Evolutionary conservation across 1,140 invertebrate species (phyloP), one percentile per base, ranked within the genome.

Genomic region (Phenacoccus solenopsis): DNA sequence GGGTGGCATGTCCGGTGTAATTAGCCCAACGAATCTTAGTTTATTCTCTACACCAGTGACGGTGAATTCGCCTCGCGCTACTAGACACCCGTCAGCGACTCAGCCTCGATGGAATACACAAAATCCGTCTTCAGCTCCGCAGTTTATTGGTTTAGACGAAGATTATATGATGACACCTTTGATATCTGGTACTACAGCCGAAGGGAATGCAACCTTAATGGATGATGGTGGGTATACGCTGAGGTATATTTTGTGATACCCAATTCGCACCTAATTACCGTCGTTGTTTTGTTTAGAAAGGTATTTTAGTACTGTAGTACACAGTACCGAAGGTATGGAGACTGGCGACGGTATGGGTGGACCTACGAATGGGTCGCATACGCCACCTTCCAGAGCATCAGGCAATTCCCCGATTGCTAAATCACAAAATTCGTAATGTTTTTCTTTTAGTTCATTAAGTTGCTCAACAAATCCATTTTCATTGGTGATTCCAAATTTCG

Each of bases 161-260:
- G 94, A 97, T 79, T 96, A 96, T 80, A 91, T 95, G 86, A 87
- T 89, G 81, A 87, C 89, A 57, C 87, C 90, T 75, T 83, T 91
- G 74, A 82, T 85, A 70, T 79, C 86, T 74, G 79, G 74, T 13
- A 74, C 74, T 24, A 73, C 68, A 59, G 69, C 72, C 32, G 70
- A 72, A 22, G 57, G 22, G 7, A 56, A 32, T 27, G 67, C 22
- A 22, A 69, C 73, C 27, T 72, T 76, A 4, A 76, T 76, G 32
- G 76, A 76, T 72, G 76, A 76, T 70, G 76, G 74, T 75, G 72
- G 67, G 69, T 64, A 68, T 21, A 35, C 69, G n/a, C n/a, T 22
- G 28, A 10, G 27, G 4, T n/a, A 27, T 9, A 20, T 25, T 7
- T n/a, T n/a, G 10, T n/a, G 16, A 28, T 9, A 24, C 24, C 24